A percentile compares a stretch with the other conserved stretches of the same genome.
Evolutionary conservation across 2,113 vertebrate genomes (phyloP).

Genomic region (Cochlearius cochlearius): DNA sequence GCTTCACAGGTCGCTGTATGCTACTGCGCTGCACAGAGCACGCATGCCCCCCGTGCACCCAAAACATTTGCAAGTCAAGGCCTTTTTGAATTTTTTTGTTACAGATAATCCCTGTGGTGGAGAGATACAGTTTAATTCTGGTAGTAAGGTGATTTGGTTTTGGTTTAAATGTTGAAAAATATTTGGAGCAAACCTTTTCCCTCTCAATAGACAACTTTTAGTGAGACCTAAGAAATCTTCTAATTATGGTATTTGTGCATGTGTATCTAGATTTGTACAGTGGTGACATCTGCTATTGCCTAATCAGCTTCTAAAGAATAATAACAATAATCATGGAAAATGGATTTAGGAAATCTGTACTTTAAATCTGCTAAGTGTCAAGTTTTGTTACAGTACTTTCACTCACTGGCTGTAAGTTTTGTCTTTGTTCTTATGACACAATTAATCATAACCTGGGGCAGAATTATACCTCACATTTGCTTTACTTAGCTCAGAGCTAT

Average conservation of each 20-base stretch:
- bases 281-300: conserved; percentile 55
- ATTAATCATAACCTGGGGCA: conserved; percentile 22
- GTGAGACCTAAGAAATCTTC: conserved; percentile 13
- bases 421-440: background rate
- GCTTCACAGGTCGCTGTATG: background rate
- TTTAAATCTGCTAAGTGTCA: conserved; percentile 55
- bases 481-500: background rate
- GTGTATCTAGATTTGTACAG: conserved; percentile 32
- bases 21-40: background rate
- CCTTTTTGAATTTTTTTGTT: background rate
- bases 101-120: background rate
- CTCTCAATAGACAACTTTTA: background rate
- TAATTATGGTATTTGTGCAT: conserved; percentile 9
- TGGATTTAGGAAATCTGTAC: conserved; percentile 49
- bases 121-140: background rate
- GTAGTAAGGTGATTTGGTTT: background rate
- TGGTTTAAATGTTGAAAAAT: background rate
- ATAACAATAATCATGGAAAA: conserved; percentile 54
- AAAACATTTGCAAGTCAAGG: background rate
- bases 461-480: conserved; percentile 7
- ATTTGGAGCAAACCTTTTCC: background rate
- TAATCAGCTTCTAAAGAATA: conserved; percentile 53
- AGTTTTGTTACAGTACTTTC: conserved; percentile 5
- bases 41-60: accelerated
- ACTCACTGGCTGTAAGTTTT: background rate